Conservation (phyloP, 2,797 vertebrate species). For the Lacerta bilineata region DNA sequence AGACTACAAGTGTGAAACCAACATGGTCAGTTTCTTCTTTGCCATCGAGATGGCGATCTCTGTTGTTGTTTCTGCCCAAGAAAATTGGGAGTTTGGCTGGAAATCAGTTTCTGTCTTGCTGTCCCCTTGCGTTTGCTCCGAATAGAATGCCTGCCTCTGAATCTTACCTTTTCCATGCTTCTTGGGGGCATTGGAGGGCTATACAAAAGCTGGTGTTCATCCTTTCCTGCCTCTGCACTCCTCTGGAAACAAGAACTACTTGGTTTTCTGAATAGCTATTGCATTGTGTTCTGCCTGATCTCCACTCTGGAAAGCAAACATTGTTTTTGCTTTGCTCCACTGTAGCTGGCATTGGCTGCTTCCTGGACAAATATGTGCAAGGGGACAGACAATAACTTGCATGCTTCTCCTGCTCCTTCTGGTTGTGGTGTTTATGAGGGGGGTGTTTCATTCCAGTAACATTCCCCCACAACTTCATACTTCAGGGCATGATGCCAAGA, state of each 20-base stretch:
- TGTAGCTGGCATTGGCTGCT: neutral
- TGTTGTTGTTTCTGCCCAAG: slow-evolving; percentile 14
- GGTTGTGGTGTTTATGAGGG: neutral
- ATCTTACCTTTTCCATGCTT: neutral
- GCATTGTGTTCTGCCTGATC: neutral
- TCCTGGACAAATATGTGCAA: neutral
- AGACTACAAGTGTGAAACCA: neutral
- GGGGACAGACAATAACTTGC: no score
- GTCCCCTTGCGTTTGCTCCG: neutral
- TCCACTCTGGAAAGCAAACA: neutral
- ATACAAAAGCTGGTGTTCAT: slow-evolving; percentile 1
- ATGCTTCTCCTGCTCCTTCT: neutral
- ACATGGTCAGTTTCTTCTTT: neutral
- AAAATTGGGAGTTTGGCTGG: neutral
- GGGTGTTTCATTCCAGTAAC: neutral
- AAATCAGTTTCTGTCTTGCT: slow-evolving; percentile 14
- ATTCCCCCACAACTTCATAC: slow-evolving; percentile 26
- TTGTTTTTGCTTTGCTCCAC: neutral
- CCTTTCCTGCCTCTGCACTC: neutral
- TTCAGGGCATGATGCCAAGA: slow-evolving; percentile 84
- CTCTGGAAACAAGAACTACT: neutral
- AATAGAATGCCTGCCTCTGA: neutral
- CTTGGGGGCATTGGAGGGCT: neutral
- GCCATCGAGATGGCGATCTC: neutral
- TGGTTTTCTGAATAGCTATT: slow-evolving; percentile 2